Conservation (phyloP, 2,888 invertebrate species). For the Agriopis aurantiaria region DNA sequence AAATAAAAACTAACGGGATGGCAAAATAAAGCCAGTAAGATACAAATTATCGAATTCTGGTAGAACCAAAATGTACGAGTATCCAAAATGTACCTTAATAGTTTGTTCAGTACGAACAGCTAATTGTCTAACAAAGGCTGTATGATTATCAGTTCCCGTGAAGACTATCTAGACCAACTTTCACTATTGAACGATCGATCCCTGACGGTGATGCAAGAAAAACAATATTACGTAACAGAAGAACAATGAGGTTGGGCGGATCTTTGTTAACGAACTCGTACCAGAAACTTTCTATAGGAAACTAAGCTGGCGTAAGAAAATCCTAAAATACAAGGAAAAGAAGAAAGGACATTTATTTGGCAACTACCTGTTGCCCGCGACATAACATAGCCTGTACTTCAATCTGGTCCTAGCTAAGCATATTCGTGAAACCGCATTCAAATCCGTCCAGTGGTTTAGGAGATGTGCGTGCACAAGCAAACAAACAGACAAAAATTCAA, state of each 20-base stretch:
- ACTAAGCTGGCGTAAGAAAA: neutral
- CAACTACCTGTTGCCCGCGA: neutral
- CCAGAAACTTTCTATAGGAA: slow-evolving; percentile 27
- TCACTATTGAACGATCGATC: slow-evolving; percentile 48
- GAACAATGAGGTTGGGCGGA: slow-evolving; percentile 25
- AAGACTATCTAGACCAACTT: slow-evolving; percentile 46
- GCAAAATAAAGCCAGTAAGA: neutral
- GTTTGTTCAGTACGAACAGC: slow-evolving; percentile 12
- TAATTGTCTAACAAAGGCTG: slow-evolving; percentile 27
- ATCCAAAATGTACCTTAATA: neutral
- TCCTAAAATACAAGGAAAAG: neutral
- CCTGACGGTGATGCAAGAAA: slow-evolving; percentile 35
- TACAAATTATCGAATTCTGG: neutral
- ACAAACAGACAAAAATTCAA: no score
- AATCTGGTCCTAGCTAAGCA: no score
- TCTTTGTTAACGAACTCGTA: slow-evolving; percentile 27
- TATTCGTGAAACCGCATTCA: no score
- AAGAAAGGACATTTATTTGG: neutral
- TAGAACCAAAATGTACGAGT: neutral
- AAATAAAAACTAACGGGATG: no score
- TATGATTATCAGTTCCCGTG: slow-evolving; percentile 44
- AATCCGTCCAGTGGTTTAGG: no score
- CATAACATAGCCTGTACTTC: no score
- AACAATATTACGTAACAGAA: slow-evolving; percentile 35
- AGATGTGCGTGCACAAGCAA: no score